phyloP scores from a whole-genome alignment of 2,113 vertebrate genomes.

The Prinia subflava region DNA sequence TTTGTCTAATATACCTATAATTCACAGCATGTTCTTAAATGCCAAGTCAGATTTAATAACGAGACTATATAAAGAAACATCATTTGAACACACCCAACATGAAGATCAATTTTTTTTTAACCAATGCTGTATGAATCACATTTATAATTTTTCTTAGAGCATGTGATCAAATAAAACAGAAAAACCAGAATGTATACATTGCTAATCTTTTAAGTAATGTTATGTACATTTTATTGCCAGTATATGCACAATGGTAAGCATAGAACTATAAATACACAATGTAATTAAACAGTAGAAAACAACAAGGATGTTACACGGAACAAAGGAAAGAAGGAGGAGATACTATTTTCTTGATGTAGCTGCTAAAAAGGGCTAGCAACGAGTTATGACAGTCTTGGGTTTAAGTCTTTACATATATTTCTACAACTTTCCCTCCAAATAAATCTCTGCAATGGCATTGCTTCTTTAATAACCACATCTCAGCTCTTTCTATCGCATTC shows the following conservation, averaged over 20 bases:
- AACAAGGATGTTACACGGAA: constrained; percentile 81
- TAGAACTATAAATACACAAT: constrained; percentile 95
- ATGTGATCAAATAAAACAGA: constrained; percentile 56
- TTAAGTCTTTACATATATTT: constrained; percentile 86
- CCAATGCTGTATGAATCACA: neutral
- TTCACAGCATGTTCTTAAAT: constrained; percentile 4
- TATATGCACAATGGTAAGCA: constrained; percentile 93
- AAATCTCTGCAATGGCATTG: constrained; percentile 71
- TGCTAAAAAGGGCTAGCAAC: constrained; percentile 63
- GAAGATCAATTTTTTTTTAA: neutral
- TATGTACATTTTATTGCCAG: constrained; percentile 97
- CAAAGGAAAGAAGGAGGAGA: constrained; percentile 67
- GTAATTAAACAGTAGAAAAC: constrained; percentile 85
- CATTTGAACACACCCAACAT: neutral
- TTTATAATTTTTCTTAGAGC: neutral
- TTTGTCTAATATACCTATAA: neutral
- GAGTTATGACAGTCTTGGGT: constrained; percentile 63
- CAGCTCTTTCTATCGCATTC: constrained; percentile 60
- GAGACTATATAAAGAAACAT: neutral
- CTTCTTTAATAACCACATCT: constrained; percentile 65
- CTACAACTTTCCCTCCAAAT: constrained; percentile 81
- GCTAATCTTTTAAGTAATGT: constrained; percentile 74
- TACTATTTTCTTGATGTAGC: constrained; percentile 61
- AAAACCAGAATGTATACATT: constrained; percentile 57
- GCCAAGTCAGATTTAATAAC: neutral